Base-by-base conservation (phyloP, 2,888 invertebrate genomes). In the Malthinus seriepunctatus region DNA sequence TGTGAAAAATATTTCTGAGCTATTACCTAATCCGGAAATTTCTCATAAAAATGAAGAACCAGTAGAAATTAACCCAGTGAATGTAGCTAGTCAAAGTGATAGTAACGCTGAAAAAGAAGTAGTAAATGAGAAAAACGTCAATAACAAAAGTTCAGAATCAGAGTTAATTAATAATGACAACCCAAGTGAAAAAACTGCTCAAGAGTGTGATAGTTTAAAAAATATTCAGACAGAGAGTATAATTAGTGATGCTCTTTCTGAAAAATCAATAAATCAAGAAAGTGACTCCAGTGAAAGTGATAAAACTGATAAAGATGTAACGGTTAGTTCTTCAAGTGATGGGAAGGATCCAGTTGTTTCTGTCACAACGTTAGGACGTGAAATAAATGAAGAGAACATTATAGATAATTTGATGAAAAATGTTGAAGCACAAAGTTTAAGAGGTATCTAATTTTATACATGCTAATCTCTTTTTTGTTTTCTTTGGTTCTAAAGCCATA, bases 1-100 rank as follows among this genome's bases (percentile, higher is more conserved):
- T 23, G 23, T 58, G n/a, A 53, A 58, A 33, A 49, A 49, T 32
- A 49, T 58, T 11, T 50, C 58, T 5, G 58, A 58, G 31, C 23
- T 58, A 38, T 58, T 53, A 9, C 37, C 53, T 3, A 53, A 58
- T 11, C 45, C 38, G 1, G 49, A 58, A 33, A 58, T 58, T 35
- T 58, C 53, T 45, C 53, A 58, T 31, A 48, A 44, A 8, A 63
- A 63, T 14, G 50, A 56, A 23, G 57, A 67, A 42, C 60, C 51
- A n/a, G 52, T 44, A 8, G 54, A 60, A 35, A 15, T 1, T 8
- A 35, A 1, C n/a, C n/a, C 44, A 23, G 6, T 4, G 9, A 35
- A 33, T 9, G 8, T 7, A 34, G 48, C 48, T 48, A 5, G n/a
- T 31, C 35, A 35, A 35, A 35, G 10, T 10, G 35, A 35, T 35